These are phyloP conservation scores for Sminthurinus aureus DNA, from an alignment of 2,888 invertebrate genomes.

Conservation along the genomic window DNA sequence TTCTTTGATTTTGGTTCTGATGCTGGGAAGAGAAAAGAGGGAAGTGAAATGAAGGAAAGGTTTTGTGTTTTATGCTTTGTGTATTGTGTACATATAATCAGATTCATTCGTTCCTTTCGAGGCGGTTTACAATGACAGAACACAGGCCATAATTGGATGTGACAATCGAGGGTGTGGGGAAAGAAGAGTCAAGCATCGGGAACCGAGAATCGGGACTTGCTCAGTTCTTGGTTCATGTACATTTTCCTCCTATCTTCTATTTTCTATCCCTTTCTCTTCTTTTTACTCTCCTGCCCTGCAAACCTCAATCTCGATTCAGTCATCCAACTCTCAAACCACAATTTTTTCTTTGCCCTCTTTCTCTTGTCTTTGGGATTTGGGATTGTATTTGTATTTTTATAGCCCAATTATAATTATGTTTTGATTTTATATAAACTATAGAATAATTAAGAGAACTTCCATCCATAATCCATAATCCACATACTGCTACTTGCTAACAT, in stretches of 20 bases:
- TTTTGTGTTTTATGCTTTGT: background rate
- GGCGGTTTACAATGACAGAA: constrained; percentile 59
- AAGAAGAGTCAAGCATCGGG: background rate
- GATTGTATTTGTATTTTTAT: background rate
- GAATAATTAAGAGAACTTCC: too few relatives aligned
- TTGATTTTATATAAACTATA: too few relatives aligned
- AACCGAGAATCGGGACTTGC: constrained; percentile 16
- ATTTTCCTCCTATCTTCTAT: background rate
- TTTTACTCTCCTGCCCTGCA: constrained; percentile 31
- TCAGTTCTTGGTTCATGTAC: background rate
- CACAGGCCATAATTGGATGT: constrained; percentile 59
- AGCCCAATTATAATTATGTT: too few relatives aligned
- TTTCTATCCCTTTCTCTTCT: background rate
- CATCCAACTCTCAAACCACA: background rate
- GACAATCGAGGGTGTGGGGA: constrained; percentile 44
- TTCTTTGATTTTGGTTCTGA: too few relatives aligned
- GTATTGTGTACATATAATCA: constrained; percentile 48
- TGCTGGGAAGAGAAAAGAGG: too few relatives aligned
- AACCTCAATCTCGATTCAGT: constrained; percentile 14
- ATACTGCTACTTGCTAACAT: too few relatives aligned
- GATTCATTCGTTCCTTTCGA: constrained; percentile 59
- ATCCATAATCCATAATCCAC: too few relatives aligned
- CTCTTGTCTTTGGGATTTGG: background rate
- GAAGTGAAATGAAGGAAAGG: background rate
- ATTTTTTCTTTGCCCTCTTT: background rate